Evolutionary conservation across 2,888 invertebrate species (phyloP), one percentile per base, ranked within the genome.

Genomic region (Pristionchus exspectatus): DNA sequence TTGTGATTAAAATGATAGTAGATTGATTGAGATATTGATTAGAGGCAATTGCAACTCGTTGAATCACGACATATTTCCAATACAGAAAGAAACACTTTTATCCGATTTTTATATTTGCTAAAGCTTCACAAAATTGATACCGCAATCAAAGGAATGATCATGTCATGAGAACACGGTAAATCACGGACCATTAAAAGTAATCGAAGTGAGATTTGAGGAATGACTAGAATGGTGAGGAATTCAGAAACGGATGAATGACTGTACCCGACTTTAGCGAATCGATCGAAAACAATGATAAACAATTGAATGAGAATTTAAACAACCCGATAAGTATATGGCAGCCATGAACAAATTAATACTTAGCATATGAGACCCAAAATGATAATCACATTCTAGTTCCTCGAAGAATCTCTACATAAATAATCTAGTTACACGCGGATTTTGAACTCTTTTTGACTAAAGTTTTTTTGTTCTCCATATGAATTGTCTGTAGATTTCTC

Each of bases 91-190:
- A 81, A n/a, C 50, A 12, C 2, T 5, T 54, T 44, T 54, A 81
- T 54, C 81, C 50, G 50, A 81, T 54, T 81, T 38, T 81, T 12
- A 54, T 21, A 54, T 27, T 27, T 54, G 50, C n/a, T 81, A 81
- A 81, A 81, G 81, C 81, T 50, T 81, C 54, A 81, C 50, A 81
- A 81, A 12, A 44, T 27, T 9, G n/a, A 81, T 81, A 81, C 81
- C 81, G 50, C 38, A 44, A 81, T 81, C 27, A 44, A 38, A 27
- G 81, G 81, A 81, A 81, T 81, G 81, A 44, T 81, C 50, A 54
- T 54, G 81, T 81, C 81, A 81, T 81, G 81, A 81, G 81, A 50
- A 81, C 18, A 44, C n/a, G n/a, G 50, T 27, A 21, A 81, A 81
- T 81, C 81, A 81, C 81, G 81, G 81, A 54, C 27, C n/a, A 44